A percentile compares a stretch with the other conserved stretches of the same genome.
phyloP scores from a whole-genome alignment of 2,113 vertebrate species.

The Gallinago undulata region DNA sequence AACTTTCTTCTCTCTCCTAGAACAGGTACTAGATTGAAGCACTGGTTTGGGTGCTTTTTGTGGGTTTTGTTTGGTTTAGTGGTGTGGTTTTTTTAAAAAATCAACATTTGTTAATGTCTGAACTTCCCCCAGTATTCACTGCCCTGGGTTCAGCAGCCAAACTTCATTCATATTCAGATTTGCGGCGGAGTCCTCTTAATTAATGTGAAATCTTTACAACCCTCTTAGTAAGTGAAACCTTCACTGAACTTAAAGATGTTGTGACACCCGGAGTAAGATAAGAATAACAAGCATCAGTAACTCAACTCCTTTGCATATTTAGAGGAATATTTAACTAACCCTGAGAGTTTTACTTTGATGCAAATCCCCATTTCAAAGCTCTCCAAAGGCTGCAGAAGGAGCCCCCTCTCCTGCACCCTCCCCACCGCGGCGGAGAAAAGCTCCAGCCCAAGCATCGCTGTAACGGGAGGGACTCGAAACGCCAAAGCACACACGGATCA shows the following conservation, averaged over 20 bases:
- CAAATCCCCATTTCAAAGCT: slow-evolving; percentile 41
- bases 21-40: background rate
- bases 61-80: background rate
- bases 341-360: slow-evolving; percentile 19
- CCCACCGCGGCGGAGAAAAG: background rate
- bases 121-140: background rate
- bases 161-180: slow-evolving; percentile 50
- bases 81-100: background rate
- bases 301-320: slow-evolving; percentile 46
- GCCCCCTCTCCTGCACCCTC: background rate
- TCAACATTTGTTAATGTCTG: slow-evolving; percentile 12
- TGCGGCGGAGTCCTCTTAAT: slow-evolving; percentile 50
- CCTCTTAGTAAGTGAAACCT: slow-evolving; percentile 51
- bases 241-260: slow-evolving; percentile 58
- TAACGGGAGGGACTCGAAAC: background rate
- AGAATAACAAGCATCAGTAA: slow-evolving; percentile 62
- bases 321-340: slow-evolving; percentile 52
- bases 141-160: slow-evolving; percentile 29
- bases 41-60: background rate
- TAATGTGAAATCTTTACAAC: slow-evolving; percentile 56
- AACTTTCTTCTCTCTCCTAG: background rate
- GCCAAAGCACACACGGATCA: background rate
- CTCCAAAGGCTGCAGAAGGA: background rate
- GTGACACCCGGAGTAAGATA: slow-evolving; percentile 44
- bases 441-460: background rate